These are phyloP conservation scores for Thumatha senex DNA, from an alignment of 2,888 invertebrate genomes.

Conservation along the genomic window DNA sequence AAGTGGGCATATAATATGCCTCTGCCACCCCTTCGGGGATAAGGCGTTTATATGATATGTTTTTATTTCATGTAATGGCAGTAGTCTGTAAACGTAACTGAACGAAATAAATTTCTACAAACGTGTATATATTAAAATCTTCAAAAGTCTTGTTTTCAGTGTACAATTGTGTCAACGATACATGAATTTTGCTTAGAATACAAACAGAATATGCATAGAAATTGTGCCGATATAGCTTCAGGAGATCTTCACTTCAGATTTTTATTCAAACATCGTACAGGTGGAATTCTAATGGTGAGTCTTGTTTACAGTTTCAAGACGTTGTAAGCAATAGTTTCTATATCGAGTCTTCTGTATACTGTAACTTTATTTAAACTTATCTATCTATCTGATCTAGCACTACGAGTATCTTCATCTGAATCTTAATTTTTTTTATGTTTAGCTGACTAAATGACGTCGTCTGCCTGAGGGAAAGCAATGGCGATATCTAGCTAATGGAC, in stretches of 20 bases:
- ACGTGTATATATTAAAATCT: slow-evolving; percentile 21
- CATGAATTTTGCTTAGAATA: slow-evolving; percentile 13
- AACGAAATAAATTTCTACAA: slow-evolving; percentile 30
- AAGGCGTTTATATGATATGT: no score
- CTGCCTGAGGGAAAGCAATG: no score
- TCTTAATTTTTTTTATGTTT: no score
- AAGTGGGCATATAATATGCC: no score
- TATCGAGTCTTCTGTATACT: neutral
- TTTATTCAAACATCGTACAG: slow-evolving; percentile 3
- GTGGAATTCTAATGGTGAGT: neutral
- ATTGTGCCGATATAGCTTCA: slow-evolving; percentile 23
- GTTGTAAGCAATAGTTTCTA: neutral
- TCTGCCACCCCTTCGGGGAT: no score
- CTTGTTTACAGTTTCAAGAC: neutral
- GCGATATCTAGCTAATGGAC: no score
- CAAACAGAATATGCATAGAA: slow-evolving; percentile 25
- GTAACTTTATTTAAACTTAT: no score
- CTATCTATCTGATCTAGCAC: no score
- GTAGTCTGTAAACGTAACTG: slow-evolving; percentile 21
- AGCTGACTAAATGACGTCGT: no score
- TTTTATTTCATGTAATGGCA: no score
- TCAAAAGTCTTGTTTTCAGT: slow-evolving; percentile 11
- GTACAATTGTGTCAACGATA: slow-evolving; percentile 10
- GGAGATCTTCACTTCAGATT: slow-evolving; percentile 10
- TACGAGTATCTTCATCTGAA: no score